Evolutionary conservation across 2,113 vertebrate species (phyloP).

Genomic region (Nematolebias whitei): DNA sequence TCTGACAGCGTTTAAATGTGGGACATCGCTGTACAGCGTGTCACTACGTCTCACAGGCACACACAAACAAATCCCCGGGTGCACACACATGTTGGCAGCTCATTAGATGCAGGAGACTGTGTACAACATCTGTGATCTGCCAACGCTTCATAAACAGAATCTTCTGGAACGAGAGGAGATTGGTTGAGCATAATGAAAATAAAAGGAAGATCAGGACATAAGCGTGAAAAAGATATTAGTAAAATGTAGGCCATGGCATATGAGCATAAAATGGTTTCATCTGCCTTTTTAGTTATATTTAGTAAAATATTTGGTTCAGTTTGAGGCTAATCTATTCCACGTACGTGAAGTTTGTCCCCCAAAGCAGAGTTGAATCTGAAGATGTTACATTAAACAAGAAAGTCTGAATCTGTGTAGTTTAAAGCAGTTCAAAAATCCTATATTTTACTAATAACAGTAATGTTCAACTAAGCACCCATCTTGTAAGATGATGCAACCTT

Average conservation of each 20-base stretch:
- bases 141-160: constrained; percentile 51
- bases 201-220: background rate
- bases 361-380: too few relatives aligned
- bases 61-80: constrained; percentile 16
- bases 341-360: too few relatives aligned
- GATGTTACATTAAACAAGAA: background rate
- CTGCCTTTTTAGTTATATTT: too few relatives aligned
- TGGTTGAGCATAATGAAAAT: background rate
- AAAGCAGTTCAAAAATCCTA: background rate
- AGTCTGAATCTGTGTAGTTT: background rate
- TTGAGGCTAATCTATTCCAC: too few relatives aligned
- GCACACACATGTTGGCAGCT: constrained; percentile 46
- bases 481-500: background rate
- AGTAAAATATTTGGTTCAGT: too few relatives aligned
- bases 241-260: background rate
- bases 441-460: background rate
- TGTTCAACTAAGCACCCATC: background rate
- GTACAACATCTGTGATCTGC: constrained; percentile 50
- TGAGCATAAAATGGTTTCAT: background rate
- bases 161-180: constrained; percentile 13
- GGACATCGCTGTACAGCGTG: constrained; percentile 45
- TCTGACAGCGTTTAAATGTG: constrained; percentile 54
- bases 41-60: constrained; percentile 27
- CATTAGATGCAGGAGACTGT: constrained; percentile 58
- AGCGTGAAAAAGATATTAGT: background rate